Evolutionary conservation across 1,140 invertebrate species (phyloP), one percentile per base, ranked within the genome.

Genomic region (Drosophila simulans): DNA sequence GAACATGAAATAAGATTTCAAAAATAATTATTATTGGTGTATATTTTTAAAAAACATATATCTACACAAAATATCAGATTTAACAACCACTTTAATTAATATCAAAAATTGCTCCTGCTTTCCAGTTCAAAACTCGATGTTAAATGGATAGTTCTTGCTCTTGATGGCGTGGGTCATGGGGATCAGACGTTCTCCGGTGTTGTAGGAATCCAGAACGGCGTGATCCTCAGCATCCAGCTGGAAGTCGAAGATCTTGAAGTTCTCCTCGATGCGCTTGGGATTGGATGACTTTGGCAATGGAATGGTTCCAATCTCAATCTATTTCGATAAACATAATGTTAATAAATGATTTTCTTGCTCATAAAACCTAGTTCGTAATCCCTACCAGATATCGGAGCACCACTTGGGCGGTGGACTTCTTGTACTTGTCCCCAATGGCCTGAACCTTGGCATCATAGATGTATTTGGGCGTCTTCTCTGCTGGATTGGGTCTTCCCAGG

Each of bases 241-340:
- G 89, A 97, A 97, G 91, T 97, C 96, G 79, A 97, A 97, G 37
- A 97, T 93, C 31, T 96, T 91, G 43, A 95, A 93, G 86, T 98
- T 98, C 82, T 96, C 94, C 46, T 93, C 92, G 48, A 98, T 96
- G 37, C 97, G 94, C 3, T 93, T 93, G 77, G 95, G 94, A 1
- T 94, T 97, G 0, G 96, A 95, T 2, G 96, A 97, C 91, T 98
- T 98, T 2, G 97, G 97, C 77, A 98, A 96, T 0, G 97, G 95
- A 31, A 96, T 93, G 31, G 97, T 93, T 5, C 95, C 96, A 53
- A 96, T 93, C 82, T 98, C 96, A 56, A 97, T 89, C 94, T 96
- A 25, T 27, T n/a, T 48, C 1, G 13, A 27, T 8, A 27, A 22
- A 0, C 0, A n/a, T 39, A 1, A 31, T 10, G 3, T 10, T 22